Conservation (phyloP, 2,113 vertebrate genomes). For the Phalacrocorax carbo region DNA sequence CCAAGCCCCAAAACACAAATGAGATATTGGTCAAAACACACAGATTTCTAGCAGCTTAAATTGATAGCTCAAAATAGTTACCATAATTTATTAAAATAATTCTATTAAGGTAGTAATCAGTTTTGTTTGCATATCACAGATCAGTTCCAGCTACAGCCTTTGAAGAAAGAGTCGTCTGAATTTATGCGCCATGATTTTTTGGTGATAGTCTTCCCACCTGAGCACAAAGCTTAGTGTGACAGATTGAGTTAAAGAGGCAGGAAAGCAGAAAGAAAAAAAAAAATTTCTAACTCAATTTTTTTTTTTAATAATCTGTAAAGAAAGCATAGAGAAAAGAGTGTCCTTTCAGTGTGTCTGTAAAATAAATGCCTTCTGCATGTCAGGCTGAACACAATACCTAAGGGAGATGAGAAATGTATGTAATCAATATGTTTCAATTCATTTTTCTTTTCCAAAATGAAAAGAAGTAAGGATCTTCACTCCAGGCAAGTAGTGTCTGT, state of each 20-base stretch:
- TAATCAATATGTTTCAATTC: background rate
- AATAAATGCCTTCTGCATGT: background rate
- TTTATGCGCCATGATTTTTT: background rate
- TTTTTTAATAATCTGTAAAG: background rate
- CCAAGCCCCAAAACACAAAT: background rate
- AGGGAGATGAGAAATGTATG: background rate
- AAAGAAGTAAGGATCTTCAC: background rate
- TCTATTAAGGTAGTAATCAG: background rate
- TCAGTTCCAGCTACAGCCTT: constrained; percentile 1
- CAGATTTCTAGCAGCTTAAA: background rate
- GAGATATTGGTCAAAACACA: background rate
- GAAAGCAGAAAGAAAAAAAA: background rate
- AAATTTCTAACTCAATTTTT: background rate
- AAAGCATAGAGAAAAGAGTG: background rate
- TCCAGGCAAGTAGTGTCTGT: background rate
- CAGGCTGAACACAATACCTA: background rate
- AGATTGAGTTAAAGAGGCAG: constrained; percentile 17
- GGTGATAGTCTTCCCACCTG: background rate
- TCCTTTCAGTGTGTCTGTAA: background rate
- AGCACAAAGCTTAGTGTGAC: constrained; percentile 3
- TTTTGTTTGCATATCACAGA: background rate
- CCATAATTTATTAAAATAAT: constrained; percentile 25
- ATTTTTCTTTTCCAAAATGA: background rate
- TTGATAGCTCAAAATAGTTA: background rate
- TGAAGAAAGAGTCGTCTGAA: background rate